These are phyloP conservation scores for Catostomus latipinnis DNA, from an alignment of 2,797 vertebrate genomes.

Conservation along the genomic window DNA sequence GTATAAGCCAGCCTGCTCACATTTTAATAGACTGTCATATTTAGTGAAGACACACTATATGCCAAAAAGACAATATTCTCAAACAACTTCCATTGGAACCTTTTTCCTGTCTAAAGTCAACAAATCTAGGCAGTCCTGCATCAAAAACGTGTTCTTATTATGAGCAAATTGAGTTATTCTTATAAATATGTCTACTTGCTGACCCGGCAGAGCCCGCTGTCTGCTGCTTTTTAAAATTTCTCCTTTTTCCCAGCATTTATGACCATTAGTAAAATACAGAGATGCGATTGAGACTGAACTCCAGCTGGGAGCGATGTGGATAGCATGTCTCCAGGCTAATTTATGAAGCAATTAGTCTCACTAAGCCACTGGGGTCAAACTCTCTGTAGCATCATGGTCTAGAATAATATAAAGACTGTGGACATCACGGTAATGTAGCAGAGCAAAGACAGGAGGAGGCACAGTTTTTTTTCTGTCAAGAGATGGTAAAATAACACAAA, in stretches of 20 bases:
- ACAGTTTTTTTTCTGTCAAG: constrained; percentile 12
- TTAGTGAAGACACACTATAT: neutral
- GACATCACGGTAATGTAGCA: constrained; percentile 25
- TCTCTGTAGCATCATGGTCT: constrained; percentile 20
- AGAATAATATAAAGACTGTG: constrained; percentile 38
- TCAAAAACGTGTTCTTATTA: constrained; percentile 5
- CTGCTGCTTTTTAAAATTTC: constrained; percentile 33
- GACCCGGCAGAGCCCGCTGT: constrained; percentile 45
- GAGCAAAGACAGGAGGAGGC: neutral
- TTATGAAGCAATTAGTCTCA: constrained; percentile 61
- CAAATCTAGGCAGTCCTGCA: neutral
- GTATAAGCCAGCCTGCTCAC: neutral
- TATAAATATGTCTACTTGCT: constrained; percentile 28
- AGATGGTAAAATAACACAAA: constrained; percentile 1
- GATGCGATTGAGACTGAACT: constrained; percentile 45
- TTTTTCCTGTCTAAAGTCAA: constrained; percentile 1
- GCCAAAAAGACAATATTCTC: neutral
- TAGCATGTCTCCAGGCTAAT: constrained; percentile 53
- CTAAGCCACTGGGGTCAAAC: constrained; percentile 51
- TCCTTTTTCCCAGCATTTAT: constrained; percentile 22
- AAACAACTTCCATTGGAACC: neutral
- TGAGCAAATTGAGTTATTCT: constrained; percentile 33
- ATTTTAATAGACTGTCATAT: neutral
- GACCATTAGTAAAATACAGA: constrained; percentile 51
- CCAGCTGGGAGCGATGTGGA: constrained; percentile 50